Base-by-base conservation (phyloP, 2,797 vertebrate genomes). In the Sebastolobus alascanus region DNA sequence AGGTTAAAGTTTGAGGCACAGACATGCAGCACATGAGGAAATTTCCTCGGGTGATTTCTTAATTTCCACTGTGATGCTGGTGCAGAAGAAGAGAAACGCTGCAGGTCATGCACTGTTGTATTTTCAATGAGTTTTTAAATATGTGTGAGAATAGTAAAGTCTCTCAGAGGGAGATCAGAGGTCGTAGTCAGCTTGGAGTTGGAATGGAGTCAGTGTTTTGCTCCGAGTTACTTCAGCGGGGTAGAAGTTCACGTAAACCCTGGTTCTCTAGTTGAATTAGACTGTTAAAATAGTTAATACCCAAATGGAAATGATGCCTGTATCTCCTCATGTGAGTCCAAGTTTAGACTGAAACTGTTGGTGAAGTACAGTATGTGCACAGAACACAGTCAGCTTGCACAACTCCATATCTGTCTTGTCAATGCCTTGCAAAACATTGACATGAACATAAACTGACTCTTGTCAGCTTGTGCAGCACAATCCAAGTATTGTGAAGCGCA, bases 21-120 rank as follows among this genome's bases (percentile, higher is more conserved):
- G 50, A 63, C 8, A 18, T 69, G 25, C 14, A 64, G 14, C 31
- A 55, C 5, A 55, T 50, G 55, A 69, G 71, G 73, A 76, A 40
- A 56, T 82, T 64, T 56, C 38, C 9, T 2, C 4, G 4, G 38
- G 12, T 22, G 1, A 29, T 78, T 68, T 77, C 54, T 43, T 80
- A 14, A 85, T 68, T 76, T 84, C 70, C 72, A 2, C 27, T 77
- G 4, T 56, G 46, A 37, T 68, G 14, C n/a, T 33, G 3, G 4
- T 77, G 40, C 25, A 72, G 33, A 74, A 43, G 29, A 46, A 46
- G 16, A 35, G 43, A 71, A 72, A 25, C 13, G 1, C n/a, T 35
- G 20, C 29, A 72, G 35, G 12, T 37, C 37, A 38, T 25, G 7
- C 58, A 13, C 4, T 56, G 40, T 40, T 22, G 14, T 68, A 8